Evolutionary conservation across 2,797 vertebrate genomes (phyloP).

Genomic region (Sebastes vulpes): DNA sequence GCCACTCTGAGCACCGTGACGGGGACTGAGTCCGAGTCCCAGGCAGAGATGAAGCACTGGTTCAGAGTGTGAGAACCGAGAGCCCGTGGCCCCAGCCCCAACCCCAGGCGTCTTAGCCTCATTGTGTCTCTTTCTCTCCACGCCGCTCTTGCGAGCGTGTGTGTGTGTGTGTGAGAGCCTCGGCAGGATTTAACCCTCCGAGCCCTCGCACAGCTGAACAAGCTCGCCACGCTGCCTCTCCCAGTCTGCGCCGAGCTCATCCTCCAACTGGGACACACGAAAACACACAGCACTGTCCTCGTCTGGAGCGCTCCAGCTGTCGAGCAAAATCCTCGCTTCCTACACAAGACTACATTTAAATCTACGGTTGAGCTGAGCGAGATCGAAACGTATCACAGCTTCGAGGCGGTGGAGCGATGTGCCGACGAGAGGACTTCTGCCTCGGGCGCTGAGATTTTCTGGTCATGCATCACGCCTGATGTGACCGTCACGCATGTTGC

Average conservation of each 20-base stretch:
- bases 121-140: too few relatives aligned
- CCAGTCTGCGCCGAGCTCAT: constrained; percentile 62
- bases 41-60: constrained; percentile 41
- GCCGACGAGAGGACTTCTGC: neutral
- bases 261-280: constrained; percentile 76
- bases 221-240: constrained; percentile 77
- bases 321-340: constrained; percentile 40
- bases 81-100: constrained; percentile 63
- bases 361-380: neutral
- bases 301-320: constrained; percentile 73
- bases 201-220: constrained; percentile 85
- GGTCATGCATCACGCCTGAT: constrained; percentile 42
- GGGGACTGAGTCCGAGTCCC: constrained; percentile 55
- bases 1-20: constrained; percentile 64
- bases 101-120: constrained; percentile 68
- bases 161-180: constrained; percentile 52
- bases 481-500: constrained; percentile 72
- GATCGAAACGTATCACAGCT: neutral
- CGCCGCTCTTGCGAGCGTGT: too few relatives aligned
- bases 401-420: neutral
- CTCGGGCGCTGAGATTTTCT: constrained; percentile 19
- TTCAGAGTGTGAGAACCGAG: constrained; percentile 78
- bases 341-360: constrained; percentile 13
- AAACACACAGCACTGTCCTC: constrained; percentile 70
- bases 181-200: constrained; percentile 81